Conservation (phyloP, 2,888 invertebrate genomes). For the Macrosoma leucophasiata region DNA sequence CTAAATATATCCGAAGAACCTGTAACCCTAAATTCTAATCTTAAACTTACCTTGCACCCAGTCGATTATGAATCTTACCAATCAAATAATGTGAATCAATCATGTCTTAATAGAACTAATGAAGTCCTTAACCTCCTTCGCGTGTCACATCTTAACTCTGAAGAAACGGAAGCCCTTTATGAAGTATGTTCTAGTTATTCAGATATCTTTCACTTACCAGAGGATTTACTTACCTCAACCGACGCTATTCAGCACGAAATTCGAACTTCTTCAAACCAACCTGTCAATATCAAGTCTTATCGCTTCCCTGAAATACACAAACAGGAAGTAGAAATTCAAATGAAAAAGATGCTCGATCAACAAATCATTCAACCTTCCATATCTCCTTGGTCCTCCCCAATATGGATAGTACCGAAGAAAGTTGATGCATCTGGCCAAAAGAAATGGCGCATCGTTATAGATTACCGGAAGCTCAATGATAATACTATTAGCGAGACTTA, state of each 20-base stretch:
- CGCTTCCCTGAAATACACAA: constrained; percentile 23
- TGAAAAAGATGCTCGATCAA: constrained; percentile 13
- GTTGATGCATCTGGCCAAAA: constrained; percentile 20
- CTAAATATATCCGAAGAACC: constrained; percentile 15
- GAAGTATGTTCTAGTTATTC: constrained; percentile 21
- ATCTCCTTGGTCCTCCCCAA: constrained; percentile 23
- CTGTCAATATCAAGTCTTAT: constrained; percentile 21
- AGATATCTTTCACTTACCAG: constrained; percentile 23
- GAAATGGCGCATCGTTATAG: constrained; percentile 19
- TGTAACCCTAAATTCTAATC: constrained; percentile 9
- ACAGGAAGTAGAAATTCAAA: constrained; percentile 22
- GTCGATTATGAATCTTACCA: too few relatives aligned
- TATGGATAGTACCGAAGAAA: constrained; percentile 22
- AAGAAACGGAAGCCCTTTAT: constrained; percentile 19
- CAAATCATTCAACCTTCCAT: constrained; percentile 23
- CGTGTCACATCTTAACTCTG: constrained; percentile 20
- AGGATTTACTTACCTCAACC: constrained; percentile 15
- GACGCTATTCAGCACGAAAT: constrained; percentile 19
- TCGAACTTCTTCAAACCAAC: constrained; percentile 13
- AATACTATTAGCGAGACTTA: constrained; percentile 22
- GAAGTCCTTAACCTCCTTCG: too few relatives aligned
- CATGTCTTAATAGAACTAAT: too few relatives aligned
- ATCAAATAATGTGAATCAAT: too few relatives aligned
- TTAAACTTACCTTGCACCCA: constrained; percentile 13
- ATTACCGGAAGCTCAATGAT: constrained; percentile 17